A percentile compares a stretch with the other conserved stretches of the same genome.
Evolutionary conservation across 2,113 vertebrate species (phyloP).

Genomic region (Tapirus terrestris): DNA sequence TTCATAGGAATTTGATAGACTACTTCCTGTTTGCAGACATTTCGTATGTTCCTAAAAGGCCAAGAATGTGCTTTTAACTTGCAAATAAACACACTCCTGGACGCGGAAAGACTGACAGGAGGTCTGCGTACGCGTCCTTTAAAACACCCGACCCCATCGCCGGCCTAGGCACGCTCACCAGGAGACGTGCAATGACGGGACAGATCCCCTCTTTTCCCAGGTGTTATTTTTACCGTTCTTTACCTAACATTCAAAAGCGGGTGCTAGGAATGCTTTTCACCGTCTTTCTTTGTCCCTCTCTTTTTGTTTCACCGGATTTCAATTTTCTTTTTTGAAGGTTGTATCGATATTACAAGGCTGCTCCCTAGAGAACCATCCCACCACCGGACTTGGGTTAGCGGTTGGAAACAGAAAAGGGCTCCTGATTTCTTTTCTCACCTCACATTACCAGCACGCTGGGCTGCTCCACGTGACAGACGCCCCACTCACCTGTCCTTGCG

Average conservation of each 20-base stretch:
- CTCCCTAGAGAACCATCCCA: conserved; percentile 47
- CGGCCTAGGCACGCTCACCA: conserved; percentile 15
- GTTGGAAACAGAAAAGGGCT: not conserved
- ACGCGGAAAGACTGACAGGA: not conserved
- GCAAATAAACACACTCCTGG: conserved; percentile 74
- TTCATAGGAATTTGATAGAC: conserved; percentile 86
- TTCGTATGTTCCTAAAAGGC: conserved; percentile 76
- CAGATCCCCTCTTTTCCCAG: conserved; percentile 72
- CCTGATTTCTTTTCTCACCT: not conserved
- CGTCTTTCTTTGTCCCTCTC: not conserved
- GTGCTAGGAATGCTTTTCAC: conserved; percentile 55
- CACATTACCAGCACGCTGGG: not conserved
- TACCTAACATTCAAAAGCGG: conserved; percentile 70
- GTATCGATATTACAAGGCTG: conserved; percentile 35
- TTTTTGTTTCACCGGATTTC: not conserved
- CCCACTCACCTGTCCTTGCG: rapidly evolving
- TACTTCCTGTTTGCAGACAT: conserved; percentile 86
- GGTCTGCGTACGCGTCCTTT: conserved; percentile 32
- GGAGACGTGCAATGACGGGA: conserved; percentile 29
- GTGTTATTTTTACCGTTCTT: conserved; percentile 69
- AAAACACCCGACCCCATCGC: not conserved
- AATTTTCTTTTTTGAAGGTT: not conserved
- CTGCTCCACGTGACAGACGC: rapidly evolving
- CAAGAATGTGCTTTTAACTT: conserved; percentile 78
- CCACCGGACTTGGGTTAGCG: not conserved